phyloP scores from a whole-genome alignment of 2,113 vertebrate species.

The Atherinomorus stipes region DNA sequence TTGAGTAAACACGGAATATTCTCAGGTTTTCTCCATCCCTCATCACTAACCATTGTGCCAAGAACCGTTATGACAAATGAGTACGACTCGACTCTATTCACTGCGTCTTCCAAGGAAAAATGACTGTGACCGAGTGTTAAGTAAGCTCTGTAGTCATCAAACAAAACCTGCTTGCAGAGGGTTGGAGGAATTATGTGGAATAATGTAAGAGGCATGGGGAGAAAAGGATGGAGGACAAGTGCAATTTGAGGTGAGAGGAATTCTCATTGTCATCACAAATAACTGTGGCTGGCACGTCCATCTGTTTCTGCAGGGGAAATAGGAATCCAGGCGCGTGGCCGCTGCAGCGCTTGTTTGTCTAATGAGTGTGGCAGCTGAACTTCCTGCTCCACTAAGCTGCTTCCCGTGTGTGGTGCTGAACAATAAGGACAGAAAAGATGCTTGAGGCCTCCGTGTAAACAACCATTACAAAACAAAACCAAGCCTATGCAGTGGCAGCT shows the following conservation, averaged over 20 bases:
- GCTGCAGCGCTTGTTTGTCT: slow-evolving; percentile 9
- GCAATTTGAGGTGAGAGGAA: slow-evolving; percentile 2
- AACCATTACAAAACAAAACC: slow-evolving; percentile 12
- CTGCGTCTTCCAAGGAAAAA: neutral
- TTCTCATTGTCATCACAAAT: slow-evolving; percentile 46
- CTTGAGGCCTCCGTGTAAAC: slow-evolving; percentile 1
- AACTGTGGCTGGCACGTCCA: slow-evolving; percentile 9
- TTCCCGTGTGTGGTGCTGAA: slow-evolving; percentile 1
- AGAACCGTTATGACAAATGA: slow-evolving; percentile 21
- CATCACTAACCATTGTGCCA: neutral
- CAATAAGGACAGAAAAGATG: slow-evolving; percentile 1
- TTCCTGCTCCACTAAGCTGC: neutral
- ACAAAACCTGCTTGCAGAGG: slow-evolving; percentile 16
- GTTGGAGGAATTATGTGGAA: slow-evolving; percentile 39
- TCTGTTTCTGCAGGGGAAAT: slow-evolving; percentile 44
- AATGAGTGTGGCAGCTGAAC: neutral
- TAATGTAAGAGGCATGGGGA: slow-evolving; percentile 4
- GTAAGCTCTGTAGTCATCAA: slow-evolving; percentile 16
- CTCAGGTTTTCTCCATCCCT: neutral
- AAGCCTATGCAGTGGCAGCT: neutral
- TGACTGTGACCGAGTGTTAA: neutral
- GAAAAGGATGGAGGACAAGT: slow-evolving; percentile 5
- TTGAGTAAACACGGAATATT: neutral
- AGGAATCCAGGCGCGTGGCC: slow-evolving; percentile 20
- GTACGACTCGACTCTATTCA: slow-evolving; percentile 6